Base-by-base conservation (phyloP, 1,140 invertebrate species). In the Ptiloglossa arizonensis region DNA sequence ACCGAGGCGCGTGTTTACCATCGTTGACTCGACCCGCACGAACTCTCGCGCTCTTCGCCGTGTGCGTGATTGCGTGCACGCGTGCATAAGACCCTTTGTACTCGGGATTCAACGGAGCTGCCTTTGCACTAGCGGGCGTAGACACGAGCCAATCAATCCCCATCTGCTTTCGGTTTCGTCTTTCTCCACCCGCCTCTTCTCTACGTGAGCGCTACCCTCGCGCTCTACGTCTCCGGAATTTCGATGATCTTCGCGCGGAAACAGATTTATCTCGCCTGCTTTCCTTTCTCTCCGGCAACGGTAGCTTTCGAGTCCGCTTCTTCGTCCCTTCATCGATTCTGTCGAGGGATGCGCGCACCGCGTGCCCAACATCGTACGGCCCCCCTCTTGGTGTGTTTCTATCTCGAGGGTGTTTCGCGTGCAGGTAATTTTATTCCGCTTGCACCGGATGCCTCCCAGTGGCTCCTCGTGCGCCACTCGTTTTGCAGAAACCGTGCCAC, bases 141-240 rank as follows among this genome's bases (percentile, higher is more conserved):
- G 82, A 85, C 83, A 84, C 83, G 72, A 72, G 82, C 82, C 83
- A 84, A 83, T 85, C 83, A 85, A 81, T 84, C 78, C 83, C 78
- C 79, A 80, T 84, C 83, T 84, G 78, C 63, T 85, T 83, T 83
- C 62, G 82, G 72, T 74, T 84, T 63, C 69, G 46, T n/a, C n/a
- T n/a, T n/a, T n/a, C n/a, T n/a, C n/a, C n/a, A n/a, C n/a, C n/a
- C n/a, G n/a, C n/a, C 22, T 63, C 35, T n/a, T 48, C 44, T 27
- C 48, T 24, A 32, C 41, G 17, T 59, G 69, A 46, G 41, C 48
- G 32, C 46, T 59, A 35, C 63, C 67, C 82, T 66, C 32, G 71
- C 56, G 50, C 62, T 19, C 56, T 83, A 85, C 83, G 78, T 59
- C 38, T 44, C 29, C 66, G 63, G 83, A 85, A 85, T 85, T 85